Base-by-base conservation (phyloP, 2,797 vertebrate genomes). In the Aplochiton taeniatus region DNA sequence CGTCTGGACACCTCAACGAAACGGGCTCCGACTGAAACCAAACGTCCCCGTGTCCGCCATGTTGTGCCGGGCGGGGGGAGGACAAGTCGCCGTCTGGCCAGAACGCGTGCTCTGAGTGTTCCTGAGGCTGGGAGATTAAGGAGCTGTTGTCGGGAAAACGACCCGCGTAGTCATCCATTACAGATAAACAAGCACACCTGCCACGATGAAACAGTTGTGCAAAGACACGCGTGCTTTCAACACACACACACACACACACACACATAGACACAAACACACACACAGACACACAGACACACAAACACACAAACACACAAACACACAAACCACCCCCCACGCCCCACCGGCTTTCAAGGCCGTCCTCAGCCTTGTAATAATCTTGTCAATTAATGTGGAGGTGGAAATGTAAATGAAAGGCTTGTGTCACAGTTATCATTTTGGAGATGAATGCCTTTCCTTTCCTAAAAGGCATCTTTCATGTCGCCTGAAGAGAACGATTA, bases 161-260 rank as follows among this genome's bases (percentile, higher is more conserved):
- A 69, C 58, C 54, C 70, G 77, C 79, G 82, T 76, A 83, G 78
- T 73, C 69, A 63, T 79, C 88, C 79, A 79, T 86, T 86, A 78
- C 70, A 85, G 82, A 80, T 83, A 86, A 88, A 84, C 80, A 87
- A 88, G 89, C 83, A 75, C 83, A 84, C 58, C 51, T 55, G 52
- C 62, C 18, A 19, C 12, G 17, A 61, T 82, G 63, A 89, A 84
- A 87, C 76, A 80, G 74, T 69, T 80, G 57, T 72, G 71, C 74
- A 80, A 76, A 59, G 66, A 13, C 19, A 16, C 47, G 41, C 14
- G 14, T 9, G 6, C 47, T 41, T 10, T 9, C 20, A 41, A 31
- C 45, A 48, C 19, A 31, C 47, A 31, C 19, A 46, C 9, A 18
- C 45, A 19, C 9, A 46, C 44, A 59, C 58, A 19, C 43, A 59